Evolutionary conservation across 2,113 vertebrate species (phyloP).

Genomic region (Ophthalmolycus amberensis): DNA sequence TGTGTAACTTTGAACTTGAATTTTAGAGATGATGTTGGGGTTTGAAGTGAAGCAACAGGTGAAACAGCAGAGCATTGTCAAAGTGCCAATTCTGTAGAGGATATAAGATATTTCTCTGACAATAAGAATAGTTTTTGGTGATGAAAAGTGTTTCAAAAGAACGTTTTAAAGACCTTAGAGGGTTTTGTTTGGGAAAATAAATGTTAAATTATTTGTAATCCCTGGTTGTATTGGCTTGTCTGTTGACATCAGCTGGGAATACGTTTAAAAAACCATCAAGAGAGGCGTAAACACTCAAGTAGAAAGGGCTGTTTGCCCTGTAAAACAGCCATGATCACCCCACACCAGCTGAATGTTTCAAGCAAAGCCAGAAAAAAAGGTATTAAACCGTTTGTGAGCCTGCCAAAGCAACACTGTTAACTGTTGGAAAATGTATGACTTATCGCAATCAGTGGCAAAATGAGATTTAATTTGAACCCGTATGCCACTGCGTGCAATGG

Average conservation of each 20-base stretch:
- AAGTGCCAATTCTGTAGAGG: neutral
- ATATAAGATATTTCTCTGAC: neutral
- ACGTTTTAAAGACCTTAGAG: no score
- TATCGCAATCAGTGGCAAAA: constrained; percentile 58
- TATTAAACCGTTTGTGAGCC: constrained; percentile 33
- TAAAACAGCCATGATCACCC: neutral
- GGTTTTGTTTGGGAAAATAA: neutral
- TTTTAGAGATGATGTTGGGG: constrained; percentile 38
- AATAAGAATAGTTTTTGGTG: neutral
- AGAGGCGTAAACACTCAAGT: neutral
- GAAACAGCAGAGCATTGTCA: neutral
- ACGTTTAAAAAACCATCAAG: neutral
- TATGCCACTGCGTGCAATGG: constrained; percentile 39
- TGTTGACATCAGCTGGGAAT: neutral
- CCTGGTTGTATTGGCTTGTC: constrained; percentile 2
- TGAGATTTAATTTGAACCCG: constrained; percentile 67
- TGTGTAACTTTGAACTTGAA: constrained; percentile 6
- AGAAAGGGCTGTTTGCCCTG: neutral
- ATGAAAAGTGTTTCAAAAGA: neutral
- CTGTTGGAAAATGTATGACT: constrained; percentile 54
- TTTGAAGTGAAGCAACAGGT: constrained; percentile 19
- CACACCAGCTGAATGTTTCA: constrained; percentile 24
- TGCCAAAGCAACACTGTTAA: neutral
- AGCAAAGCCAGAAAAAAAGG: constrained; percentile 11
- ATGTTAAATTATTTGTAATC: neutral